Conservation (phyloP, 2,797 vertebrate genomes). For the Aphelocoma californica region DNA sequence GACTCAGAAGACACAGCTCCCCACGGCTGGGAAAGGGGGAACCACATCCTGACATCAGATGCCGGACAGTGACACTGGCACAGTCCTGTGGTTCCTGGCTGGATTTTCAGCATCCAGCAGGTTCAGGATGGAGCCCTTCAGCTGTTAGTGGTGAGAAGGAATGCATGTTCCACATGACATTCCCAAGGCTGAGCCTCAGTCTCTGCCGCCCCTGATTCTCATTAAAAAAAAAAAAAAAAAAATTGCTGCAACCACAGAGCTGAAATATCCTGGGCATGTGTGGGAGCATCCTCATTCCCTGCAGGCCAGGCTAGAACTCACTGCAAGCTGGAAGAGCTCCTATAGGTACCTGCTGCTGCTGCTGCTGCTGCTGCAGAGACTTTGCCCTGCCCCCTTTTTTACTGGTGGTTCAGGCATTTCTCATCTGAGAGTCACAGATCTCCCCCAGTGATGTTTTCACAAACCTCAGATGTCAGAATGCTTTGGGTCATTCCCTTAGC, state of each 20-base stretch:
- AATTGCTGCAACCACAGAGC: background rate
- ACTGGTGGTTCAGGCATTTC: background rate
- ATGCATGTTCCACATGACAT: background rate
- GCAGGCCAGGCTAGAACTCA: background rate
- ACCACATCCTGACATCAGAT: background rate
- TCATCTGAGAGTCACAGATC: fast-evolving
- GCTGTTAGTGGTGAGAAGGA: background rate
- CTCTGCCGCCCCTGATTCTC: background rate
- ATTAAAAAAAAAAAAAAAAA: background rate
- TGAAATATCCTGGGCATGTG: background rate
- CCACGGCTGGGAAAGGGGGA: background rate
- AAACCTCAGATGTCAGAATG: background rate
- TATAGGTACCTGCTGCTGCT: background rate
- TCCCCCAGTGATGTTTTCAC: background rate
- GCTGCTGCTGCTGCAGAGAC: background rate
- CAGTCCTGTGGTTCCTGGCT: fast-evolving
- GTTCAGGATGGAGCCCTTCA: background rate
- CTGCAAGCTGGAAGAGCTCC: background rate
- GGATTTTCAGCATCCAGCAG: background rate
- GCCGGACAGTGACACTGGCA: background rate
- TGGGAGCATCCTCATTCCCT: background rate
- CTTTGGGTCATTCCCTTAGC: background rate
- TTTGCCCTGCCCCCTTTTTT: background rate
- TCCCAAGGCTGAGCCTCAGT: background rate
- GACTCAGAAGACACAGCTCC: background rate